phyloP scores from a whole-genome alignment of 2,113 vertebrate species.

The Riparia riparia region DNA sequence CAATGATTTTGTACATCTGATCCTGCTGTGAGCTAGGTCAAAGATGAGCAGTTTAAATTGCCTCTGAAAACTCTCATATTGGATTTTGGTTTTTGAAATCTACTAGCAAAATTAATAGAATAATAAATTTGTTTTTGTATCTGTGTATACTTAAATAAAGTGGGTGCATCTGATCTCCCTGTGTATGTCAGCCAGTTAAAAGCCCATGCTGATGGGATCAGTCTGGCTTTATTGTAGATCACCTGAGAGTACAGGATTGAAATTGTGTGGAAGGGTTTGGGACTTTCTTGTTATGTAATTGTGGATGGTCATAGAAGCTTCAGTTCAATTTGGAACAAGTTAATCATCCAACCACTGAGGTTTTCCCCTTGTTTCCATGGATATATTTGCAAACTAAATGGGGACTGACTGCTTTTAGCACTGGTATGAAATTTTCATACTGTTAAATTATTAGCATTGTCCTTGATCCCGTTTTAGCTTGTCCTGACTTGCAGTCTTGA shows the following conservation, averaged over 20 bases:
- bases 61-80: not conserved
- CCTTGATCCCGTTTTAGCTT: not conserved
- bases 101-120: not conserved
- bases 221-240: not conserved
- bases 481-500: fast-evolving
- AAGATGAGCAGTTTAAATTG: not conserved
- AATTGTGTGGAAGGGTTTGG: not conserved
- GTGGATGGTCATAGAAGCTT: not conserved
- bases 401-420: not conserved
- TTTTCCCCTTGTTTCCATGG: not conserved
- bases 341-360: not conserved
- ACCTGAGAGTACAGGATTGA: not conserved
- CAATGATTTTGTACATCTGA: not conserved
- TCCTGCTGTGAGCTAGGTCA: not conserved
- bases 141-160: not conserved
- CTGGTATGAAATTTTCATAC: not conserved
- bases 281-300: fast-evolving
- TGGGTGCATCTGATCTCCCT: not conserved
- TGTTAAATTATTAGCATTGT: not conserved
- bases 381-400: not conserved
- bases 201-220: not conserved
- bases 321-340: not conserved
- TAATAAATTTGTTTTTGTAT: not conserved
- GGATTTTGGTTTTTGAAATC: not conserved
- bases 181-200: not conserved